Conservation (phyloP, 2,113 vertebrate genomes). For the Salminus brasiliensis region DNA sequence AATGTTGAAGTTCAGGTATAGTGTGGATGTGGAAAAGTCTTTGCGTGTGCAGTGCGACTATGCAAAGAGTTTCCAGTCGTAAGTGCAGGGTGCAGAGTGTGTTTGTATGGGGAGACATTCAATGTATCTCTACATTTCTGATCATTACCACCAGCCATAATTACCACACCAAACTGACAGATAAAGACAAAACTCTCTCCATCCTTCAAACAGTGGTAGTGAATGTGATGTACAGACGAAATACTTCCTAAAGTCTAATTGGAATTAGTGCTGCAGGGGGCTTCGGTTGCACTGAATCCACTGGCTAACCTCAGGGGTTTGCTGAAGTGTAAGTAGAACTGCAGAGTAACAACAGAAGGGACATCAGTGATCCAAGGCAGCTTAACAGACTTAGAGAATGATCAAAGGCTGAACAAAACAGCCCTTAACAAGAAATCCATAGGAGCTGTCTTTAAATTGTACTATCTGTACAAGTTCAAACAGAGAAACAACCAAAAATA, state of each 20-base stretch:
- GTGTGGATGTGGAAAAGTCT: too few relatives aligned
- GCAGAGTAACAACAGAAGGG: slow-evolving; percentile 14
- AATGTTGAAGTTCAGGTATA: too few relatives aligned
- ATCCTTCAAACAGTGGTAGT: background rate
- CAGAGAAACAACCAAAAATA: slow-evolving; percentile 55
- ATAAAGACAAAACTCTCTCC: background rate
- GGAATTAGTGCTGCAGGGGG: slow-evolving; percentile 4
- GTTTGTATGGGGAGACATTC: too few relatives aligned
- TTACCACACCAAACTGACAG: background rate
- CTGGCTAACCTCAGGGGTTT: slow-evolving; percentile 1
- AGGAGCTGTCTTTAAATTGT: slow-evolving; percentile 68
- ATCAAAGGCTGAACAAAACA: slow-evolving; percentile 63
- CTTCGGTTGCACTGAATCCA: background rate
- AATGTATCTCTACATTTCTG: background rate
- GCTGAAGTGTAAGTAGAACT: background rate
- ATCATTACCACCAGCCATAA: background rate
- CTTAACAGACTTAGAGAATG: slow-evolving; percentile 29
- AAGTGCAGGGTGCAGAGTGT: too few relatives aligned
- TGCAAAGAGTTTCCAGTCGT: too few relatives aligned
- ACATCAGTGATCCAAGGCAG: slow-evolving; percentile 9
- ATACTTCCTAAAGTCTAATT: slow-evolving; percentile 10
- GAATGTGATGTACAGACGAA: background rate
- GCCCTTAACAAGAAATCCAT: slow-evolving; percentile 63
- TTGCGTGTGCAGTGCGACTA: too few relatives aligned
- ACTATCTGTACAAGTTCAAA: slow-evolving; percentile 60